A percentile compares a stretch with the other conserved stretches of the same genome.
phyloP scores from a whole-genome alignment of 2,797 vertebrate genomes.

The Thaleichthys pacificus region DNA sequence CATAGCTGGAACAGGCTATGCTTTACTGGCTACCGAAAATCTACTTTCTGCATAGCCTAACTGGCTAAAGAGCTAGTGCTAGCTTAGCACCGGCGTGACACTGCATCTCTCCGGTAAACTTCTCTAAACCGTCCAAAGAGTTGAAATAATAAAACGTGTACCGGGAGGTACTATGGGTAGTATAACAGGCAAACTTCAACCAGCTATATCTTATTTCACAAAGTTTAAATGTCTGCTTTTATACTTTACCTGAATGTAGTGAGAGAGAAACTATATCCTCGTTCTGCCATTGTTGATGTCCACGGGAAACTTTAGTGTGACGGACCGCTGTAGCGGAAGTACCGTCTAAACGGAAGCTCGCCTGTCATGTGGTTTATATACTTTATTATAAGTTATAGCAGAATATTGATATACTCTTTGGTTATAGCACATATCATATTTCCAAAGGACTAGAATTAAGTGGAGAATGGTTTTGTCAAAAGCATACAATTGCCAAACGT shows the following conservation, averaged over 20 bases:
- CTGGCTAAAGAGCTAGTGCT: too few species aligned
- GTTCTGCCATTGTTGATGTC: slow-evolving; percentile 79
- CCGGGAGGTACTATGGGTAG: neutral
- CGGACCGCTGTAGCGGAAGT: slow-evolving; percentile 5
- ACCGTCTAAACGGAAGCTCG: neutral
- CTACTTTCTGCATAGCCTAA: too few species aligned
- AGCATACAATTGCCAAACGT: too few species aligned
- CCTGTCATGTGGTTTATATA: neutral
- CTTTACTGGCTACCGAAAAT: too few species aligned
- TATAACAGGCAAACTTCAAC: neutral
- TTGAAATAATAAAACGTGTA: neutral
- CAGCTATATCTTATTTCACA: neutral
- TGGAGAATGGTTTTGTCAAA: too few species aligned
- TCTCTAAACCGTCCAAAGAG: neutral
- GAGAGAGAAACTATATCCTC: slow-evolving; percentile 85
- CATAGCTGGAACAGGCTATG: too few species aligned
- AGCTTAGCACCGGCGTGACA: slow-evolving; percentile 7
- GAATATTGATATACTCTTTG: too few species aligned
- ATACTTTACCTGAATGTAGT: slow-evolving; percentile 83
- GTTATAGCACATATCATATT: too few species aligned
- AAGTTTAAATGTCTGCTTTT: neutral
- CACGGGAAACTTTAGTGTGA: slow-evolving; percentile 4
- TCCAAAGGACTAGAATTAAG: too few species aligned
- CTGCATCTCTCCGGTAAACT: slow-evolving; percentile 2
- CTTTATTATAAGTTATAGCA: neutral